A percentile compares a stretch with the other conserved stretches of the same genome.
phyloP scores from a whole-genome alignment of 2,888 invertebrate genomes.

The Xestobium rufovillosum region DNA sequence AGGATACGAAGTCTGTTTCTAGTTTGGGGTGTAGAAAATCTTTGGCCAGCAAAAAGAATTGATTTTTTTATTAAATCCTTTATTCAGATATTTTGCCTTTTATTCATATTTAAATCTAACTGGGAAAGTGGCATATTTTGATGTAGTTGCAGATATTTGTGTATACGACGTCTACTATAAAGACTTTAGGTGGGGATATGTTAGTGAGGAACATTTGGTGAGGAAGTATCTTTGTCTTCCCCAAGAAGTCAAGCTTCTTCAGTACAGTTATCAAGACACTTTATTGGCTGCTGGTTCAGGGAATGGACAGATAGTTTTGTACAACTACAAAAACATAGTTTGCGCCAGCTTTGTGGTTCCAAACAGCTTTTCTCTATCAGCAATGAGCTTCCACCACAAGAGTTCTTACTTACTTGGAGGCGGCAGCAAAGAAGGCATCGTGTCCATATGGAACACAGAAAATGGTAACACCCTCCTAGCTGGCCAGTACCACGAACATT shows the following conservation, averaged over 20 bases:
- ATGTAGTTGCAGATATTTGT: too few species aligned
- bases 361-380: slow-evolving; percentile 24
- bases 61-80: too few species aligned
- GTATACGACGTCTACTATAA: slow-evolving; percentile 27
- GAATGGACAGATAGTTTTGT: slow-evolving; percentile 25
- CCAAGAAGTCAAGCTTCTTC: slow-evolving; percentile 27
- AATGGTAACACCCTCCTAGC: slow-evolving; percentile 13
- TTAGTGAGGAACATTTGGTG: slow-evolving; percentile 22
- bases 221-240: slow-evolving; percentile 23
- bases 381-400: slow-evolving; percentile 22
- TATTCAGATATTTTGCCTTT: too few species aligned
- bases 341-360: slow-evolving; percentile 26
- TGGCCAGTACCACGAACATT: slow-evolving; percentile 20
- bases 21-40: too few species aligned
- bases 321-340: slow-evolving; percentile 19
- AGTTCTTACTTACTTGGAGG: slow-evolving; percentile 23
- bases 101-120: too few species aligned
- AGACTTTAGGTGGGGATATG: slow-evolving; percentile 28
- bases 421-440: slow-evolving; percentile 25
- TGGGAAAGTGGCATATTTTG: too few species aligned
- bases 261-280: slow-evolving; percentile 30
- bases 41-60: too few species aligned
- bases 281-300: slow-evolving; percentile 25
- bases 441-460: slow-evolving; percentile 27
- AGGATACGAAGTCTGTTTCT: too few species aligned